Evolutionary conservation across 2,888 invertebrate species (phyloP), one percentile per base, ranked within the genome.

Genomic region (Callyntrura sp.): DNA sequence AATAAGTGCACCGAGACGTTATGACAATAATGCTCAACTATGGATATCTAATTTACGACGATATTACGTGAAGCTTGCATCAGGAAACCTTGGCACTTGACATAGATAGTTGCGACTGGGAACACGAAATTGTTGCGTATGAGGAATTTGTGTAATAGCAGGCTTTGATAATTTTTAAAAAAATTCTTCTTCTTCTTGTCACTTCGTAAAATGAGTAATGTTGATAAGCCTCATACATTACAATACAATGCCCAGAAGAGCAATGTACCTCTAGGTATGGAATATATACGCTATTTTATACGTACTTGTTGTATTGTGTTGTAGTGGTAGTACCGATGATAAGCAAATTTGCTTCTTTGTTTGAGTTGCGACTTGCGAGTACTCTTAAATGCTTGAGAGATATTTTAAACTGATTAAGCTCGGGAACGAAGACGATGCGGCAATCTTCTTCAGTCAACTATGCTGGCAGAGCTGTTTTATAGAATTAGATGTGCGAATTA

Each of bases 81-180:
- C 60, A 81, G 78, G 76, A 85, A 78, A 84, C 84, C 84, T 84
- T 84, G 76, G 73, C 85, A 85, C 85, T 76, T 85, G 85, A 85
- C 60, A 78, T 62, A 60, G 76, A 78, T 84, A 68, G 35, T 83
- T 45, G 84, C 28, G 84, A 62, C 60, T 85, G 85, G 60, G 85
- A 85, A 76, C 76, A 76, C 43, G 84, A 84, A 84, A 70, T 25
- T 76, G 78, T 85, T 85, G 85, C 85, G 85, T 85, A 85, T 73
- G 11, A 76, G 60, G 85, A 85, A 76, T 78, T 76, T 85, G 76
- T 78, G 76, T 62, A 76, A 85, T 35, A 51, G 4, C 23, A 20
- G 43, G 48, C 17, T 20, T 45, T 73, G 45, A 20, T 43, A 11
- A 43, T 55, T 12, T 28, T 57, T 23, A 23, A n/a, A 28, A n/a